A percentile compares a stretch with the other conserved stretches of the same genome.
phyloP scores from a whole-genome alignment of 2,797 vertebrate species.

The Hemitrygon akajei region DNA sequence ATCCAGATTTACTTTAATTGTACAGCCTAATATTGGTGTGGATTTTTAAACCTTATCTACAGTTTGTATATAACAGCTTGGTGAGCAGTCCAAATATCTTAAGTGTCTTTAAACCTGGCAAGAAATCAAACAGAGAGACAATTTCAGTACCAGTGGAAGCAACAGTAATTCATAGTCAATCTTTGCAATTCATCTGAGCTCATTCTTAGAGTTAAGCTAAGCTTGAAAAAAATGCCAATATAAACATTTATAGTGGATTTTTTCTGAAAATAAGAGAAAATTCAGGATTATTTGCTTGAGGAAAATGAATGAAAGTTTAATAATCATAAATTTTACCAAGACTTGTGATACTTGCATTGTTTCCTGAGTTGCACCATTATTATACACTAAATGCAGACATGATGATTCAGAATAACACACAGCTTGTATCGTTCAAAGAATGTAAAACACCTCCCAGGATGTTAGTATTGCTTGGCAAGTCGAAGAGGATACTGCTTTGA shows the following conservation, averaged over 20 bases:
- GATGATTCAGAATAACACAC: background rate
- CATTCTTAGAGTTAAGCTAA: background rate
- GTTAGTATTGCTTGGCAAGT: background rate
- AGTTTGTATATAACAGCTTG: background rate
- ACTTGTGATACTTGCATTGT: too few species aligned
- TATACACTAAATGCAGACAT: background rate
- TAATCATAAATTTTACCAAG: background rate
- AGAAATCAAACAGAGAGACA: background rate
- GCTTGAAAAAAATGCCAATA: background rate
- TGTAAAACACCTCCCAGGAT: background rate
- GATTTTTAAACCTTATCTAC: background rate
- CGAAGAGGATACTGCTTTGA: background rate
- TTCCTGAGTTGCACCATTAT: too few species aligned
- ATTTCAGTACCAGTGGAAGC: background rate
- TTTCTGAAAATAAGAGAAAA: background rate
- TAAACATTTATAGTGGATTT: background rate
- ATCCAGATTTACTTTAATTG: background rate
- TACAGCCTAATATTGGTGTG: background rate
- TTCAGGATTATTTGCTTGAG: background rate
- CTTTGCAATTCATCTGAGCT: background rate
- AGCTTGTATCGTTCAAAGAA: background rate
- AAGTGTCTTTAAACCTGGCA: background rate
- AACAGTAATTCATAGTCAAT: background rate
- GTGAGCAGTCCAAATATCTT: background rate
- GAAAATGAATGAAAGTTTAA: background rate